phyloP scores from a whole-genome alignment of 2,797 vertebrate species.

The Gouania willdenowi region DNA sequence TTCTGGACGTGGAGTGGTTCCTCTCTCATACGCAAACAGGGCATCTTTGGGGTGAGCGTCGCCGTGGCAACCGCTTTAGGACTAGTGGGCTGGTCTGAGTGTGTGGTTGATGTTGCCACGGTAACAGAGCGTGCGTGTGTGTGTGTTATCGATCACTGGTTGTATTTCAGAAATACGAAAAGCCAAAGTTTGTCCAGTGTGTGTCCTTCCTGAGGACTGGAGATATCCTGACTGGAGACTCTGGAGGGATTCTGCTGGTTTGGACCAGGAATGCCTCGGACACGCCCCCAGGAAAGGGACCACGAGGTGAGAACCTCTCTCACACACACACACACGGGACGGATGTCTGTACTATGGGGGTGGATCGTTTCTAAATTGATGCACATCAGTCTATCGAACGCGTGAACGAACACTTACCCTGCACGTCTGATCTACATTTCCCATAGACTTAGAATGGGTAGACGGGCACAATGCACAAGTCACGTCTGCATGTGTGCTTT shows the following conservation, averaged over 20 bases:
- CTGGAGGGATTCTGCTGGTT: conserved; percentile 89
- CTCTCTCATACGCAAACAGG: conserved; percentile 92
- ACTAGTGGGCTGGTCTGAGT: not conserved
- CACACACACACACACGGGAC: too few relatives aligned
- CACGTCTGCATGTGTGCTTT: too few relatives aligned
- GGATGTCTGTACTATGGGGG: too few relatives aligned
- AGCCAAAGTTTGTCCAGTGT: conserved; percentile 96
- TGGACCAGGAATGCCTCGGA: conserved; percentile 90
- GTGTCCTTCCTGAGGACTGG: conserved; percentile 90
- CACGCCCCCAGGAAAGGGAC: conserved; percentile 85
- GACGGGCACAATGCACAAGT: too few relatives aligned
- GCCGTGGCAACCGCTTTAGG: too few relatives aligned
- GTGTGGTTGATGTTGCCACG: too few relatives aligned
- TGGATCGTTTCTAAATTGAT: too few relatives aligned
- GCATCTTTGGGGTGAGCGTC: conserved; percentile 94
- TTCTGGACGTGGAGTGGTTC: conserved; percentile 96
- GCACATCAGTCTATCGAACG: too few relatives aligned
- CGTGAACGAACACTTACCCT: too few relatives aligned
- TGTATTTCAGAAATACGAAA: conserved; percentile 90
- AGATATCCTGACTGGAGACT: conserved; percentile 94
- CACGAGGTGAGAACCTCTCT: conserved; percentile 78
- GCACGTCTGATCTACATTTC: too few relatives aligned
- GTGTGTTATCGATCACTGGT: not conserved
- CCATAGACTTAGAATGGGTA: too few relatives aligned
- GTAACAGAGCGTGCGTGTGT: too few relatives aligned